Evolutionary conservation across 2,888 invertebrate genomes (phyloP), one percentile per base, ranked within the genome.

Genomic region (Hyles lineata): DNA sequence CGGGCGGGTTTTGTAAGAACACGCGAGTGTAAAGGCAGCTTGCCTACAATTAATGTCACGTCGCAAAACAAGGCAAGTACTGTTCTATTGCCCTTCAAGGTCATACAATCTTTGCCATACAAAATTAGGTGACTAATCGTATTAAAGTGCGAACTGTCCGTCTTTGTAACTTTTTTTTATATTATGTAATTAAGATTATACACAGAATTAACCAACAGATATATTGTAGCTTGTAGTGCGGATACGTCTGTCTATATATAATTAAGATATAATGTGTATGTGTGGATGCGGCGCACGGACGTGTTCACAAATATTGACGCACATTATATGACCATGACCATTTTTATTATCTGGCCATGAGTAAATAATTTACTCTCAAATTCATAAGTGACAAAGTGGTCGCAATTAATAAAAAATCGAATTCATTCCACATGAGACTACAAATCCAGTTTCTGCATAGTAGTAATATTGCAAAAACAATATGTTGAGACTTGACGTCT

Each of bases 141-240:
- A 78, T 79, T 79, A 77, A 77, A 76, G 72, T 74, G 43, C 75
- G 75, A 71, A 77, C 72, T 83, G 77, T 83, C 85, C 83, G 82
- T 80, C 80, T 83, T 75, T 82, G 80, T 82, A 76, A 74, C 77
- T 79, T 71, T 69, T 35, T 70, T 70, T 69, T 29, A 70, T 55
- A 32, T 58, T 21, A 29, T 29, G 29, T 70, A 70, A 70, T 55
- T 70, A 67, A 72, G 72, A 67, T 35, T 67, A 55, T 72, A 63
- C 29, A 25, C 72, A 72, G 63, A 72, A 63, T 29, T 72, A 72
- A 72, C 72, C 72, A 72, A 72, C 63, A 72, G 72, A 72, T 72
- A 72, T 72, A 67, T 59, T 35, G 55, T 72, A 72, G 72, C 23
- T 72, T 21, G 63, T 67, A 72, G 58, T 67, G 43, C 50, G 43